Base-by-base conservation (phyloP, 2,113 vertebrate species). In the Stigmatopora nigra region DNA sequence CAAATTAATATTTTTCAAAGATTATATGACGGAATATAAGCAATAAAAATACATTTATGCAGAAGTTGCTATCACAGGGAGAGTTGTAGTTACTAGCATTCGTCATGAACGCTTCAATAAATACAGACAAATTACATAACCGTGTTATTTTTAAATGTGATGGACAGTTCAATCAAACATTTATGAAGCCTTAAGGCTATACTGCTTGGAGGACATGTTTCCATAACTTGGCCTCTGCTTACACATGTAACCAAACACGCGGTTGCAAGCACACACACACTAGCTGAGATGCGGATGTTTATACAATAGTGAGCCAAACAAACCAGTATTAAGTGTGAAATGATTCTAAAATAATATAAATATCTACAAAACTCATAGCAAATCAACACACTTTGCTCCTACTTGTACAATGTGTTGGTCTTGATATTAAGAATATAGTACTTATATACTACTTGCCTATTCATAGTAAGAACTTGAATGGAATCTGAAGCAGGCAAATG, bases 291-390 rank as follows among this genome's bases (percentile, higher is more conserved):
- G 76, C 76, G 63, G 71, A 78, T 76, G 76, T 86, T 83, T 86
- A 79, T 70, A 69, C 59, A 76, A 63, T 73, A 14, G 15, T 15
- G 74, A 74, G 77, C 59, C 73, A 82, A 88, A 82, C 84, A 84
- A 87, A 86, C 82, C 48, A n/a, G 58, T 35, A 61, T 60, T 52
- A 78, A 85, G 85, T 87, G 85, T 76, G 78, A 86, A 71, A 73
- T 78, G 77, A 68, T 82, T 80, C 58, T 73, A 66, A 79, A 83
- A 84, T 81, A 82, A 60, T 41, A 17, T 19, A 60, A 60, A 60
- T 12, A 87, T 82, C 74, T 68, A 63, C 36, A 60, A 0, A 41
- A 45, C 56, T 64, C 56, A 68, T 70, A 44, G 68, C 78, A 75
- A 59, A 57, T 74, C 69, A 31, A 71, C 66, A 68, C 73, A 1